Evolutionary conservation across 92 coral and sea anemone species (phyloP).

Genomic region (Chrysogorgia sp.): DNA sequence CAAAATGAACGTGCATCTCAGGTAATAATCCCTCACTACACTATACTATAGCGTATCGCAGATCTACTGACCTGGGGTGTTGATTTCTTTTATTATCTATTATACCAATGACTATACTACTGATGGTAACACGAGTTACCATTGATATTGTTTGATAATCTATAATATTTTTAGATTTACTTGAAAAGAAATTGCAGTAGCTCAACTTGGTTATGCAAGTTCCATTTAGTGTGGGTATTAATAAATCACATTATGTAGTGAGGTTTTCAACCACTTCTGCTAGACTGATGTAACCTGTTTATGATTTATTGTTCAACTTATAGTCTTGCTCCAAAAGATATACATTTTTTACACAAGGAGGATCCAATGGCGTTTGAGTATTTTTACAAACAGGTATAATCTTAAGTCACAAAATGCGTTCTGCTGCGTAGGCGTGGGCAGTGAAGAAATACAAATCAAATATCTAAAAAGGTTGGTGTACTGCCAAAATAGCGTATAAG

Average conservation of each 20-base stretch:
- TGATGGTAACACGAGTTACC: neutral
- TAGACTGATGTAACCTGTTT: no score
- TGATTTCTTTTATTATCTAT: no score
- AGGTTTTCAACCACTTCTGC: no score
- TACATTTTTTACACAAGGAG: constrained; percentile 62
- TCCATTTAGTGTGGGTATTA: constrained; percentile 73
- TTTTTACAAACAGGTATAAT: constrained; percentile 81
- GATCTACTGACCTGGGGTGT: no score
- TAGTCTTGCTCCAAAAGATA: constrained; percentile 85
- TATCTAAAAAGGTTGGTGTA: no score
- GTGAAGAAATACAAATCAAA: no score
- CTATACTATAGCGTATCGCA: no score
- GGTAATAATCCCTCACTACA: constrained; percentile 50
- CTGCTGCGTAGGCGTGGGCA: no score
- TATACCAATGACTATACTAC: no score
- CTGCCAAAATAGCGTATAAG: no score
- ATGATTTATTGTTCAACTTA: neutral
- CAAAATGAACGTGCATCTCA: constrained; percentile 83
- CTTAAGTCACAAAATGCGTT: no score
- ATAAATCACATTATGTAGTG: no score
- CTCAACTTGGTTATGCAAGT: constrained; percentile 85
- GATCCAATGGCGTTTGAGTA: constrained; percentile 89
- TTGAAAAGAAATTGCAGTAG: constrained; percentile 84
- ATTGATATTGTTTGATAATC: neutral
- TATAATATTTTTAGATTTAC: constrained; percentile 64